Conservation (phyloP, 2,888 invertebrate species). For the Eupithecia subfuscata region DNA sequence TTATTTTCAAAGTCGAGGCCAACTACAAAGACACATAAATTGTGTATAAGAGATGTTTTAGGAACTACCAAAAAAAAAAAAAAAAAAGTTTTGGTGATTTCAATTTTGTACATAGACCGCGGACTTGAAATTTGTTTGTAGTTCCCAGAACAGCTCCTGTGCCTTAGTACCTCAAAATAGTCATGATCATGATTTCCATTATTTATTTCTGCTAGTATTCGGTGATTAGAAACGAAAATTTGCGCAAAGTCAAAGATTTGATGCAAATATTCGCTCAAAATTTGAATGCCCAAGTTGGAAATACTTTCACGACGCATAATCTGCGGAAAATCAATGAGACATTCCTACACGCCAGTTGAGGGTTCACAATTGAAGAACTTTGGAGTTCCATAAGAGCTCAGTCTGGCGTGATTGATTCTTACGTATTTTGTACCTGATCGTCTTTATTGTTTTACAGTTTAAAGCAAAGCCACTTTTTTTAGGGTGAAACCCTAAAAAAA, state of each 20-base stretch:
- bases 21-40: no score
- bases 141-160: not conserved
- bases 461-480: not conserved
- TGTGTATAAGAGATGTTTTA: no score
- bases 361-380: slow-evolving; percentile 62
- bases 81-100: no score
- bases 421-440: slow-evolving; percentile 29
- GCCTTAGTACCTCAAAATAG: no score
- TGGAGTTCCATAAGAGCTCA: slow-evolving; percentile 63
- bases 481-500: not conserved
- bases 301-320: slow-evolving; percentile 77
- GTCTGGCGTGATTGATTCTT: slow-evolving; percentile 54
- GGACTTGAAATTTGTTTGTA: not conserved
- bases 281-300: slow-evolving; percentile 66
- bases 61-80: no score
- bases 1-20: no score
- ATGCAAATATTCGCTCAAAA: slow-evolving; percentile 70
- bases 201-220: not conserved
- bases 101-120: no score
- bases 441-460: not conserved
- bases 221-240: not conserved
- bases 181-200: not conserved
- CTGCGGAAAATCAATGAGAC: slow-evolving; percentile 69
- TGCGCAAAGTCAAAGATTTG: slow-evolving; percentile 51
- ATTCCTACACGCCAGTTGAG: slow-evolving; percentile 68